These are phyloP conservation scores for Protobothrops mucrosquamatus DNA, from an alignment of 2,113 vertebrate species.

Conservation along the genomic window DNA sequence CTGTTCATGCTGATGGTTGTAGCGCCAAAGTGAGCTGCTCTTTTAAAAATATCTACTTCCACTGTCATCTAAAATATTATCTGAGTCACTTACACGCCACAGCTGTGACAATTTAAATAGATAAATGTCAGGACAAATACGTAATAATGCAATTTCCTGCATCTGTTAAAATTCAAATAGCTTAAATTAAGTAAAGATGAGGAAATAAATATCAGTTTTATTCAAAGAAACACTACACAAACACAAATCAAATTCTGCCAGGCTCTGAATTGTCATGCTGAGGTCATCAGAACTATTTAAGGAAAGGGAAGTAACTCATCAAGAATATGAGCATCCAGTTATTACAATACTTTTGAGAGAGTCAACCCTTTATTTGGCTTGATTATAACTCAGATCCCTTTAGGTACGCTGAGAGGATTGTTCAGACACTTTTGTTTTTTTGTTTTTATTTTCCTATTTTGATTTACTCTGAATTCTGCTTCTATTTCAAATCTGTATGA, in stretches of 20 bases:
- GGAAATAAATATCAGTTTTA: constrained; percentile 17
- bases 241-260: constrained; percentile 20
- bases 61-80: background rate
- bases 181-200: constrained; percentile 30
- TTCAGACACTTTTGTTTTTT: background rate
- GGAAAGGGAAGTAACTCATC: constrained; percentile 14
- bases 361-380: background rate
- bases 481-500: background rate
- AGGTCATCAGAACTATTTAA: constrained; percentile 16
- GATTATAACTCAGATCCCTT: background rate
- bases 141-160: constrained; percentile 33
- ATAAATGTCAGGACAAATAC: constrained; percentile 27
- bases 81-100: constrained; percentile 13
- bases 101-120: constrained; percentile 28
- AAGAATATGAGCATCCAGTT: constrained; percentile 4
- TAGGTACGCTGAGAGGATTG: background rate
- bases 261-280: background rate
- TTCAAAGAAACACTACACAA: constrained; percentile 20
- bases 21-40: background rate
- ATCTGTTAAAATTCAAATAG: constrained; percentile 33
- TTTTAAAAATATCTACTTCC: constrained; percentile 17
- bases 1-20: too few relatives aligned
- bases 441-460: background rate
- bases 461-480: background rate
- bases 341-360: background rate